Evolutionary conservation across 1,140 invertebrate genomes (phyloP), one percentile per base, ranked within the genome.

Genomic region (Hycleus phaleratus): DNA sequence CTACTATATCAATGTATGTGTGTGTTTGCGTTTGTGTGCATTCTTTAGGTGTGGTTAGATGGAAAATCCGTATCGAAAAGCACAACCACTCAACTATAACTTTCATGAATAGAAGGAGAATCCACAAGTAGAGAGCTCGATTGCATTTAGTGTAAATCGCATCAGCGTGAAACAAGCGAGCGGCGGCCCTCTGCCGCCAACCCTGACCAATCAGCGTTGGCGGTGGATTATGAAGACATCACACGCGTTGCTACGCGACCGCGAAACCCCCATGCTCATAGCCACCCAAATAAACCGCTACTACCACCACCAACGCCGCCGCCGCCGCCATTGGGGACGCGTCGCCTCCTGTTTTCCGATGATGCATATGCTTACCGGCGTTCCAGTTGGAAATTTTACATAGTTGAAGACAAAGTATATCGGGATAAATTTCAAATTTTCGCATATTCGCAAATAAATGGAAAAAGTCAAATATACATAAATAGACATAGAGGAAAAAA

Each of bases 191-290:
- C 61, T 56, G 62, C 61, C 56, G 59, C 59, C 64, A 45, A 49
- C 61, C 62, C 68, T 65, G 69, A 69, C 69, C 69, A 71, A 71
- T 71, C 68, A 68, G 68, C 69, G 66, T 52, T 61, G 66, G 60
- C 64, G 64, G 60, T 65, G 67, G 66, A 67, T 71, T 71, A 71
- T 71, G 68, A 71, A 69, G 69, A 71, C 69, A 69, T 71, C 68
- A 69, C 62, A 65, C 66, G 66, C 68, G 69, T 71, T 71, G 69
- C 69, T 68, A 69, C 63, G 69, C 69, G 62, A 71, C 69, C 68
- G 63, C 66, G 63, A 58, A 62, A 56, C 63, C 65, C 61, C 56
- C 40, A 61, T 63, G 56, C 56, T 56, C 40, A 61, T 59, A 64
- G 61, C 58, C 61, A 62, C 59, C 66, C 66, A 62, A 63, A 60